Evolutionary conservation across 2,797 vertebrate species (phyloP).

Genomic region (Takifugu rubripes): DNA sequence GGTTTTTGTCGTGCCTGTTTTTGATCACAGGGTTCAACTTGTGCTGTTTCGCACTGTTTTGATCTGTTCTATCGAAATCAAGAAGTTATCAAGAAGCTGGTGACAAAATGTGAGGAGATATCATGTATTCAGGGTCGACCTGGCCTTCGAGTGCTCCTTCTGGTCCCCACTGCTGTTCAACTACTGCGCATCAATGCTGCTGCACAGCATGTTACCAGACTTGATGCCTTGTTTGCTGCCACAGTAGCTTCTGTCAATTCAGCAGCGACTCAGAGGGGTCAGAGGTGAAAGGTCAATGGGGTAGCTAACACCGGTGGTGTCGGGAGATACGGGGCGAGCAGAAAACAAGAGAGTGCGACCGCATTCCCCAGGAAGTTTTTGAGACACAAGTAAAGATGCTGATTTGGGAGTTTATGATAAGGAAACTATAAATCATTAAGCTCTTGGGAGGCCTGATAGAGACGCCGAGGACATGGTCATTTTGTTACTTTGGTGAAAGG

Average conservation of each 20-base stretch:
- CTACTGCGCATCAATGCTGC: slow-evolving; percentile 16
- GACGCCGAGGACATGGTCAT: slow-evolving; percentile 32
- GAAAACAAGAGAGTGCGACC: slow-evolving; percentile 39
- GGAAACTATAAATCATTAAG: slow-evolving; percentile 39
- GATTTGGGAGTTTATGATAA: slow-evolving; percentile 40
- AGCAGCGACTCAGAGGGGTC: slow-evolving; percentile 45
- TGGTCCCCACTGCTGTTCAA: slow-evolving; percentile 14
- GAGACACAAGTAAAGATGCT: slow-evolving; percentile 33
- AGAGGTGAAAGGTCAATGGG: slow-evolving; percentile 59
- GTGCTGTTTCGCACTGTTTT: no score
- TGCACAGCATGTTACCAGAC: no score
- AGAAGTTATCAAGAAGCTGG: no score
- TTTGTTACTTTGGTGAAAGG: slow-evolving; percentile 40
- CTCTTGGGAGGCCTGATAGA: slow-evolving; percentile 16
- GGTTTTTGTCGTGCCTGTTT: no score
- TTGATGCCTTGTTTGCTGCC: slow-evolving; percentile 51
- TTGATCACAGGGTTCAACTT: no score
- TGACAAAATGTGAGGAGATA: no score
- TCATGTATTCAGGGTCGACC: no score
- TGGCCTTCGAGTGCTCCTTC: no score
- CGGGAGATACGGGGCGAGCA: slow-evolving; percentile 43
- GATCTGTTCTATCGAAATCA: no score
- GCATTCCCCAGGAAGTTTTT: slow-evolving; percentile 24
- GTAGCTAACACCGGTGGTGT: slow-evolving; percentile 52
- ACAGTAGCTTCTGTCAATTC: slow-evolving; percentile 65